Conservation (phyloP, 2,113 vertebrate species). For the Mobula hypostoma region DNA sequence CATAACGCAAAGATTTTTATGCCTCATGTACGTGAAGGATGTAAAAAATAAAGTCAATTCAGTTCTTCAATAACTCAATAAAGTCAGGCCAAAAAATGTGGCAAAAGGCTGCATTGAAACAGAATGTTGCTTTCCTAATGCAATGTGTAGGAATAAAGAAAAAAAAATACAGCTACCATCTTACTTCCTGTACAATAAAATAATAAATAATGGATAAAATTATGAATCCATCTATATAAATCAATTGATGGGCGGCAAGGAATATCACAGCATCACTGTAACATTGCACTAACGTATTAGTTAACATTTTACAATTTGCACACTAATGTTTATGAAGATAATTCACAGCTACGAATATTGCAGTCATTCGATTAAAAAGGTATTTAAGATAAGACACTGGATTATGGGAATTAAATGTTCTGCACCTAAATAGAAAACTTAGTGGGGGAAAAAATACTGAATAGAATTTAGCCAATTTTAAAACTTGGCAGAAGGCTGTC, state of each 20-base stretch:
- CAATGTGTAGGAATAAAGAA: not conserved
- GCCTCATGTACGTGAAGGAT: no score
- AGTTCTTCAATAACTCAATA: no score
- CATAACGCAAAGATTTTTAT: no score
- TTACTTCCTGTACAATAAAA: not conserved
- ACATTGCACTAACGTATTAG: not conserved
- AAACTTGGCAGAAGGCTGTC: not conserved
- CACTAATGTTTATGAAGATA: not conserved
- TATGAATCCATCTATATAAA: not conserved
- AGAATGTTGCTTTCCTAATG: no score
- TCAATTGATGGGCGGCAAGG: not conserved
- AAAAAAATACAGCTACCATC: not conserved
- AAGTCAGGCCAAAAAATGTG: not conserved
- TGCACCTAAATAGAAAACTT: not conserved
- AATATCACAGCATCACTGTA: not conserved
- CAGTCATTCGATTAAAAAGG: not conserved
- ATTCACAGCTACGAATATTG: not conserved
- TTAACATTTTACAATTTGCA: not conserved
- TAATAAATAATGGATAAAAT: not conserved
- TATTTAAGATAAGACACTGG: not conserved
- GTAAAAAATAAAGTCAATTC: no score
- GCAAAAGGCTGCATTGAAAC: not conserved
- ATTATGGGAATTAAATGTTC: not conserved
- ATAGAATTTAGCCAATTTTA: not conserved
- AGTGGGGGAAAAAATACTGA: not conserved